Conservation (phyloP, 2,797 vertebrate species). For the Eidolon dupreanum region DNA sequence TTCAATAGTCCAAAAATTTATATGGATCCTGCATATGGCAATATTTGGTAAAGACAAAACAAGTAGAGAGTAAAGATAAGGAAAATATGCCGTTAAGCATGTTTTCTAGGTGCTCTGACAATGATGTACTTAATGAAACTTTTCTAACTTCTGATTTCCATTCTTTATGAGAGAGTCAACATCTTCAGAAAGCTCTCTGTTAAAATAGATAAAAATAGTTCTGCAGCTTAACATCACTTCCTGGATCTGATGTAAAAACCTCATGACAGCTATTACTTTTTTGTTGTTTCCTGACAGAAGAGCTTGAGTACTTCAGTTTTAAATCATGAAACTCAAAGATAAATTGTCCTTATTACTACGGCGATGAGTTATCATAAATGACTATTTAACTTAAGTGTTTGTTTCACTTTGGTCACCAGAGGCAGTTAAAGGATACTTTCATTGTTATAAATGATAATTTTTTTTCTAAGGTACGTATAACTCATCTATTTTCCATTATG, state of each 20-base stretch:
- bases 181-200: constrained; percentile 66
- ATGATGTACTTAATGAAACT: constrained; percentile 52
- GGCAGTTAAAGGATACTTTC: constrained; percentile 6
- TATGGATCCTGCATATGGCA: background rate
- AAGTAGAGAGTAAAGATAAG: background rate
- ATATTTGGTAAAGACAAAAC: background rate
- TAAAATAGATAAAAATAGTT: constrained; percentile 79
- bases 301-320: constrained; percentile 24
- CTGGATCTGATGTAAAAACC: constrained; percentile 70
- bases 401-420: background rate
- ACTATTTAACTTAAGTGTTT: background rate
- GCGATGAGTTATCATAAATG: background rate
- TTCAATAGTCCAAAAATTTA: background rate
- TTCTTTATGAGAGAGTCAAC: background rate
- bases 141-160: constrained; percentile 65
- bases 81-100: background rate
- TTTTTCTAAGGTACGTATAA: background rate
- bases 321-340: background rate
- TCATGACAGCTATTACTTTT: constrained; percentile 43
- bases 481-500: background rate
- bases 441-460: background rate
- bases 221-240: constrained; percentile 62
- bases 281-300: constrained; percentile 61
- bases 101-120: background rate
- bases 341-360: background rate